phyloP scores from a whole-genome alignment of 1,140 invertebrate species.

The silkworm (Bombyx mori) region DNA sequence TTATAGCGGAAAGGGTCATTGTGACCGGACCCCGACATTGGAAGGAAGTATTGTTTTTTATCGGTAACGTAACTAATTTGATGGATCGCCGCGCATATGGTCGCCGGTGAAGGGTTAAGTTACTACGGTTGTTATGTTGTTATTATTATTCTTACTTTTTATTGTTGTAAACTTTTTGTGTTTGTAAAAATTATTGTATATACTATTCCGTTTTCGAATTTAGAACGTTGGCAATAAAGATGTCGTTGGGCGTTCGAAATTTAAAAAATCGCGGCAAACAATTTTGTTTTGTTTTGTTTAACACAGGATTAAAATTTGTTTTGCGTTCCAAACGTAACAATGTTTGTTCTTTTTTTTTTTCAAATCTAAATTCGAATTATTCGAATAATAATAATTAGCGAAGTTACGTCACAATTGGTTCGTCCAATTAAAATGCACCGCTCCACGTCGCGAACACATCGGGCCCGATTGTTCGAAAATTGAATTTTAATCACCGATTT shows the following conservation, averaged over 20 bases:
- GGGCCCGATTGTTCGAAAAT: slow-evolving; percentile 62
- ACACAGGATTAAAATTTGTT: no score
- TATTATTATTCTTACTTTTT: slow-evolving; percentile 4
- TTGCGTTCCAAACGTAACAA: no score
- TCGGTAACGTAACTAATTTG: slow-evolving; percentile 55
- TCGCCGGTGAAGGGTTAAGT: no score
- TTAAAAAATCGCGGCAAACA: no score
- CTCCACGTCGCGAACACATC: slow-evolving; percentile 42
- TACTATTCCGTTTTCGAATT: background rate
- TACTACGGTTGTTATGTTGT: background rate
- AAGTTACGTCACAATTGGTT: slow-evolving; percentile 31
- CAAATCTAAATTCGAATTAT: no score
- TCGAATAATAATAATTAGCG: no score
- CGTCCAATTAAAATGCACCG: slow-evolving; percentile 67
- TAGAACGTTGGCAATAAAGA: background rate
- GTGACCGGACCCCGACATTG: slow-evolving; percentile 5
- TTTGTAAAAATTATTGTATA: background rate
- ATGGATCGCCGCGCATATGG: slow-evolving; percentile 45
- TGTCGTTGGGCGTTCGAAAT: no score
- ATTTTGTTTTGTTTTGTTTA: no score
- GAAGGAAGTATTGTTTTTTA: slow-evolving; percentile 37
- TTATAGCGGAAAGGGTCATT: slow-evolving; percentile 10
- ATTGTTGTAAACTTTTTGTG: background rate
- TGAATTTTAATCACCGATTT: slow-evolving; percentile 70
- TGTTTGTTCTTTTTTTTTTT: no score